These are phyloP conservation scores for Sebastes baramenuke DNA, from an alignment of 2,797 vertebrate genomes.

Conservation along the genomic window DNA sequence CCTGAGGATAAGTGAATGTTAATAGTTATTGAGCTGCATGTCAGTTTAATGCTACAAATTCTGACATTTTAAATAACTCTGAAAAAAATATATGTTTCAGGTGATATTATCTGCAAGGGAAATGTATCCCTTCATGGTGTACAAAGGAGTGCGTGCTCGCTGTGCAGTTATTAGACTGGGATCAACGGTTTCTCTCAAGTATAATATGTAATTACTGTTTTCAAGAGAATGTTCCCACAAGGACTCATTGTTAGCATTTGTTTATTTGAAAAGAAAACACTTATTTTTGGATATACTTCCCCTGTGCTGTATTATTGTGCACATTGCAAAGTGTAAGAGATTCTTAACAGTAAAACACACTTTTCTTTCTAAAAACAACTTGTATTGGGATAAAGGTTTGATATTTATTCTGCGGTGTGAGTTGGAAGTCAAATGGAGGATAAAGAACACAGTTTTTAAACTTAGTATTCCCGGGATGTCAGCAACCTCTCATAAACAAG, in stretches of 20 bases:
- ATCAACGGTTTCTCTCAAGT: background rate
- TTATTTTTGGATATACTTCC: background rate
- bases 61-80: constrained; percentile 3
- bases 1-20: background rate
- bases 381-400: background rate
- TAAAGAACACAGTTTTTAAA: background rate
- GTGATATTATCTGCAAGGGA: background rate
- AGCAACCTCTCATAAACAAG: background rate
- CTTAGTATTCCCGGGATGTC: background rate
- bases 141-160: background rate
- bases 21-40: background rate
- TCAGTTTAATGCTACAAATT: constrained; percentile 1
- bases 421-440: background rate
- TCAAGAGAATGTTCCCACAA: background rate
- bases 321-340: background rate
- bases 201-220: background rate
- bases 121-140: background rate
- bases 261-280: background rate
- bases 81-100: background rate
- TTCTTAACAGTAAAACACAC: background rate
- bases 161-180: background rate
- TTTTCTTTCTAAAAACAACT: background rate
- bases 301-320: background rate
- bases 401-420: background rate
- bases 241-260: background rate